Evolutionary conservation across 2,888 invertebrate genomes (phyloP).

Genomic region (Ophioninae sp.): DNA sequence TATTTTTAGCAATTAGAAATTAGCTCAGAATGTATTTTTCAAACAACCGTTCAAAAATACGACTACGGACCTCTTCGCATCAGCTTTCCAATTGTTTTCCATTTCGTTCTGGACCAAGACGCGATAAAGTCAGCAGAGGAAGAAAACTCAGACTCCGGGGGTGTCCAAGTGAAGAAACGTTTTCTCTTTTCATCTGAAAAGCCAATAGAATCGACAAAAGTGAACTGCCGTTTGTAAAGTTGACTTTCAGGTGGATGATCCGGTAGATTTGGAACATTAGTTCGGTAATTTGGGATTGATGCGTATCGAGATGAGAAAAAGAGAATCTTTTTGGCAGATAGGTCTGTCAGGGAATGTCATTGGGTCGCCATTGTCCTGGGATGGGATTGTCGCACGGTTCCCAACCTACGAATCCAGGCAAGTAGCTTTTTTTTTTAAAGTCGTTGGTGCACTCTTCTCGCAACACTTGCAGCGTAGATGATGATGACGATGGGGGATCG

Average conservation of each 20-base stretch:
- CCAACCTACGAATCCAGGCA: background rate
- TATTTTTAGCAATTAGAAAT: background rate
- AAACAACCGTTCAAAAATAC: background rate
- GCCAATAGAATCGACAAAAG: background rate
- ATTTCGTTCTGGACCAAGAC: background rate
- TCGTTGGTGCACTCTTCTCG: slow-evolving; percentile 35
- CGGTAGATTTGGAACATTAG: slow-evolving; percentile 59
- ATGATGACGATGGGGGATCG: slow-evolving; percentile 38
- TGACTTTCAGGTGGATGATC: slow-evolving; percentile 39
- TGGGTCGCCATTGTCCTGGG: slow-evolving; percentile 47
- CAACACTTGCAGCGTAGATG: slow-evolving; percentile 55
- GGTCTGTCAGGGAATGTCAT: background rate
- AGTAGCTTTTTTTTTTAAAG: slow-evolving; percentile 1
- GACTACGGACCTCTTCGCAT: background rate
- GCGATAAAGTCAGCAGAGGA: background rate
- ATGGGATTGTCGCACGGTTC: slow-evolving; percentile 58
- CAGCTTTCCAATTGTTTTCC: background rate
- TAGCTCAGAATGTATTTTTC: background rate
- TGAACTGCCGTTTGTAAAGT: slow-evolving; percentile 26
- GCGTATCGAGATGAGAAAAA: slow-evolving; percentile 59
- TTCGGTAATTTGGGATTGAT: slow-evolving; percentile 57
- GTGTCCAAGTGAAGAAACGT: background rate
- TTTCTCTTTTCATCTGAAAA: background rate
- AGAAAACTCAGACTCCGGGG: background rate
- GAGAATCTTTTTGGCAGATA: slow-evolving; percentile 38